Evolutionary conservation across 35 echinoderm and acorn worm genomes (phyloP).

Genomic region (Heliocidaris tuberculata): DNA sequence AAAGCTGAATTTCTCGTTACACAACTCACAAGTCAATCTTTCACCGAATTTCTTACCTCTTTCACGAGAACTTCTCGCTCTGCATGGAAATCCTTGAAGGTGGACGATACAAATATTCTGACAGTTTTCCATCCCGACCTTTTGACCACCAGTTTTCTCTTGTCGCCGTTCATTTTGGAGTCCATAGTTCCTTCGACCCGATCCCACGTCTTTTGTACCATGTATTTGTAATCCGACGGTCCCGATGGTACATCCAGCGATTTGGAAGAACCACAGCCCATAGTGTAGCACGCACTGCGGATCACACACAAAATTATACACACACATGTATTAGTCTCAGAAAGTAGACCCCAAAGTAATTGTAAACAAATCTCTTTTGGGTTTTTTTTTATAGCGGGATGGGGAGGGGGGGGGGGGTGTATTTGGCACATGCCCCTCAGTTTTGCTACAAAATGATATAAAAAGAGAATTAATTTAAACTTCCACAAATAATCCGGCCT

Average conservation of each 20-base stretch:
- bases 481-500: too few relatives aligned
- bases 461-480: too few relatives aligned
- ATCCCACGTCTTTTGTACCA: constrained; percentile 84
- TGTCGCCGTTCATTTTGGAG: background rate
- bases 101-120: constrained; percentile 96
- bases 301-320: background rate
- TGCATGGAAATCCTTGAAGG: constrained; percentile 92
- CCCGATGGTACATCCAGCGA: constrained; percentile 72
- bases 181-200: constrained; percentile 73
- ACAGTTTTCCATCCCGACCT: constrained; percentile 96
- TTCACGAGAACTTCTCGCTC: constrained; percentile 95
- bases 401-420: too few relatives aligned
- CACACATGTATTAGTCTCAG: background rate
- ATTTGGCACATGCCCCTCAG: too few relatives aligned
- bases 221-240: constrained; percentile 80
- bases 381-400: too few relatives aligned
- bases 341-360: background rate
- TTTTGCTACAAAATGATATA: too few relatives aligned
- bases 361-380: too few relatives aligned
- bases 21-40: too few relatives aligned
- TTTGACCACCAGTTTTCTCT: constrained; percentile 73
- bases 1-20: background rate
- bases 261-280: constrained; percentile 93
- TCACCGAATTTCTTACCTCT: constrained; percentile 66
- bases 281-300: constrained; percentile 29